Percentiles rank a stretch among this genome's conserved stretches.
These are phyloP conservation scores for Ardeotis arabs DNA, from an alignment of 2,113 vertebrate species.

Conservation along the genomic window DNA sequence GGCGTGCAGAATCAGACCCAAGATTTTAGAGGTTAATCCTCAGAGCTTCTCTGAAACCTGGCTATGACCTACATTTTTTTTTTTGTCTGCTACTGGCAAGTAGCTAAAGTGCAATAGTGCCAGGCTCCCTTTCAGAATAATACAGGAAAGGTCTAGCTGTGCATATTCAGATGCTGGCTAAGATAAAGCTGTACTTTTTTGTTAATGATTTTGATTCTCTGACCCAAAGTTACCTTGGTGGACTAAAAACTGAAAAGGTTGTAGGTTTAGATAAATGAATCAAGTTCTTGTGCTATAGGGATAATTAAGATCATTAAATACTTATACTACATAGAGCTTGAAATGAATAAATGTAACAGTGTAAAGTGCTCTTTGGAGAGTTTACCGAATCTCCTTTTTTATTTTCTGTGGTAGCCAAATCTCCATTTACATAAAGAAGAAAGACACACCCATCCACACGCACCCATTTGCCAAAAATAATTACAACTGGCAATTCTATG, in stretches of 20 bases:
- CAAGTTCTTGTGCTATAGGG: background rate
- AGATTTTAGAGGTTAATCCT: background rate
- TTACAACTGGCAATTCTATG: background rate
- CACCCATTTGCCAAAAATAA: background rate
- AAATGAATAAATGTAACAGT: background rate
- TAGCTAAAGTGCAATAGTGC: slow-evolving; percentile 37
- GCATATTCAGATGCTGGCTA: background rate
- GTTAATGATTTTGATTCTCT: background rate
- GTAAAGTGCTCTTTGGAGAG: background rate
- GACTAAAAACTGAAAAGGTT: background rate
- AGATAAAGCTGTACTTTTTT: background rate
- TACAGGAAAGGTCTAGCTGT: background rate
- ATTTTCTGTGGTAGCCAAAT: background rate
- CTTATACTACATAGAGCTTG: background rate
- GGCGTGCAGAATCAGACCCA: background rate
- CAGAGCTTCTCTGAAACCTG: slow-evolving; percentile 1
- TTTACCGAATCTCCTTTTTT: background rate
- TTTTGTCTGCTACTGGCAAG: background rate
- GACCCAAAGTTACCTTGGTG: background rate
- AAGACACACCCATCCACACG: background rate
- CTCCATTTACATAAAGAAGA: background rate
- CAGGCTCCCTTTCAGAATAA: background rate
- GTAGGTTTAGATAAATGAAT: background rate
- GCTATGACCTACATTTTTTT: background rate
- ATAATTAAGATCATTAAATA: background rate